A percentile compares a stretch with the other conserved stretches of the same genome.
Evolutionary conservation across 2,888 invertebrate species (phyloP).

Genomic region (Zootermopsis nevadensis): DNA sequence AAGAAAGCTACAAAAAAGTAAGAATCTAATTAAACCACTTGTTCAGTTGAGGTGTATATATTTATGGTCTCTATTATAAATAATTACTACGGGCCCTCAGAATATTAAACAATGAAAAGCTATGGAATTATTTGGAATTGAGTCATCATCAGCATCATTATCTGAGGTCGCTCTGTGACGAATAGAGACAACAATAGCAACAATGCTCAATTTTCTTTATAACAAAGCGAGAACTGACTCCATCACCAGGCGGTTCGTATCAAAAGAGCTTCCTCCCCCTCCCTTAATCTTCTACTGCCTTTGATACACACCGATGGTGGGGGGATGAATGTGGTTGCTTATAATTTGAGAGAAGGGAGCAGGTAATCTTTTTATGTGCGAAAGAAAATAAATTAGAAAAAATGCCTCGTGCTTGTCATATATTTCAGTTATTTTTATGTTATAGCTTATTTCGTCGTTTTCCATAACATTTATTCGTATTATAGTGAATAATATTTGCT

Average conservation of each 20-base stretch:
- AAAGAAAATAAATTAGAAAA: not conserved
- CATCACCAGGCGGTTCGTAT: conserved; percentile 15
- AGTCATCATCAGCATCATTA: conserved; percentile 19
- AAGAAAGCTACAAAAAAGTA: not conserved
- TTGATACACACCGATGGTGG: conserved; percentile 12
- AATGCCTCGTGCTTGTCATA: not conserved
- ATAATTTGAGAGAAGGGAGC: not conserved
- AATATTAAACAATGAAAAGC: not conserved
- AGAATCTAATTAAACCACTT: not conserved
- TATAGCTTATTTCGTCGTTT: not conserved
- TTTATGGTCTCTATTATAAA: not conserved
- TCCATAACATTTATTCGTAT: not conserved
- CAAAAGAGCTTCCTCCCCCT: conserved; percentile 14
- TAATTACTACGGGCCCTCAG: not conserved
- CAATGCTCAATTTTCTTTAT: conserved; percentile 26
- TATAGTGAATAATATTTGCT: not conserved
- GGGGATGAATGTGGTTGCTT: not conserved
- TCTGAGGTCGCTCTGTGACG: conserved; percentile 3
- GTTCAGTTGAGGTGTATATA: not conserved
- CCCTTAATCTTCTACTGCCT: conserved; percentile 13
- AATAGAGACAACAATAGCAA: conserved; percentile 32
- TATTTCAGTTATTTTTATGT: not conserved
- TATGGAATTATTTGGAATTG: conserved; percentile 18
- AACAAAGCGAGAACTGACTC: conserved; percentile 34
- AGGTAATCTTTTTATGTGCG: conserved; percentile 12